phyloP scores from a whole-genome alignment of 2,113 vertebrate genomes.

The Atrichornis clamosus region DNA sequence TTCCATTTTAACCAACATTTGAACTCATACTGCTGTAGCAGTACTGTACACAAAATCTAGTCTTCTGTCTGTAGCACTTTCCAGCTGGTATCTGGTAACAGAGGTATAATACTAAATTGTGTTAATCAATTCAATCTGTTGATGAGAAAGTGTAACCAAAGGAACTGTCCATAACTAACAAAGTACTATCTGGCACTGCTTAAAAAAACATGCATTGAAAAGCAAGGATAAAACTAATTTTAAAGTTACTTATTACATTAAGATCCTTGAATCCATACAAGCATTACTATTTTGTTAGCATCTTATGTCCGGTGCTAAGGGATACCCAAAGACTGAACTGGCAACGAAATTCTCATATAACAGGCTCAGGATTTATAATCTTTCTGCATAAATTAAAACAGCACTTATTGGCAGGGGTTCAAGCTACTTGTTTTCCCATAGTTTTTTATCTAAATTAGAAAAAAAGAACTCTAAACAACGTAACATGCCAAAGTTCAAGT shows the following conservation, averaged over 20 bases:
- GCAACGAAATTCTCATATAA: background rate
- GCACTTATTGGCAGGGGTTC: background rate
- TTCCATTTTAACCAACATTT: background rate
- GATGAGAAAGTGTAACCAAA: background rate
- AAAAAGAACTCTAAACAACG: conserved; percentile 5
- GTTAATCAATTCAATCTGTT: background rate
- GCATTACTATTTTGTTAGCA: background rate
- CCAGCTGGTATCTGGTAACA: background rate
- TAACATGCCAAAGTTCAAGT: conserved; percentile 1
- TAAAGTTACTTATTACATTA: background rate
- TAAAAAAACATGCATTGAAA: background rate
- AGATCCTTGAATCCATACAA: background rate
- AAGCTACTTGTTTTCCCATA: conserved; percentile 5
- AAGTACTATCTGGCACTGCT: background rate
- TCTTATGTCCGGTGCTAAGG: background rate
- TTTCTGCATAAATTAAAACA: conserved; percentile 12
- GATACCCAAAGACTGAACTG: background rate
- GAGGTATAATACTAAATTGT: background rate
- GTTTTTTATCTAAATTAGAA: background rate
- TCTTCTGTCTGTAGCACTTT: background rate
- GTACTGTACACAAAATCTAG: background rate
- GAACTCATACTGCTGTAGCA: background rate
- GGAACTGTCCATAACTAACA: background rate
- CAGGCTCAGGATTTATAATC: background rate
- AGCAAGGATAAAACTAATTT: background rate